Evolutionary conservation across 2,113 vertebrate species (phyloP), one percentile per base, ranked within the genome.

Genomic region (Rhinoderma darwinii): DNA sequence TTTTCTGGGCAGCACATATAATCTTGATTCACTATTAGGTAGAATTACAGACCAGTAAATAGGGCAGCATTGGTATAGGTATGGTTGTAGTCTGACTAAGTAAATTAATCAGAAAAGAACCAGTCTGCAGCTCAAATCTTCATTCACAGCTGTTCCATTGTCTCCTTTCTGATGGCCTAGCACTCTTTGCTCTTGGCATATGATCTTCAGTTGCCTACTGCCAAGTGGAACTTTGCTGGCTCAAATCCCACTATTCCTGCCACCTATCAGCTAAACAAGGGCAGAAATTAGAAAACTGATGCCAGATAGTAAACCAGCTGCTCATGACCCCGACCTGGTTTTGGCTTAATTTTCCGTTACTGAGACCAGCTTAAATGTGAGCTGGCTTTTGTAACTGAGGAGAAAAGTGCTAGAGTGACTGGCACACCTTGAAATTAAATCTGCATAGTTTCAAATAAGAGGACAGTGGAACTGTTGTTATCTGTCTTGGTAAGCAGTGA

Each of bases 231-330:
- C 73, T 76, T 77, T 63, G n/a, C 83, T 76, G 73, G 83, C 83
- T 63, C 73, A 47, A 11, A 7, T 63, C 83, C 72, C 11, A 35
- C 73, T 77, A 59, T 75, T 54, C 72, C 59, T 84, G 51, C 73
- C 83, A 84, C 83, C 83, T 84, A 59, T 76, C 72, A 84, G 72
- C 41, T 84, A 84, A 59, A 84, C 72, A 76, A 76, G 73, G 50
- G 70, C 70, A 61, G 83, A 84, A 84, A 76, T 44, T 15, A 77
- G 73, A 76, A 61, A 61, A 35, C 72, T 22, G 54, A 84, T 63
- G 83, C 83, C 83, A 84, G 83, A 84, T 77, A 61, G 39, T n/a
- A 84, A 84, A 84, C 72, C 83, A 77, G 83, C 83, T 77, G 83
- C 83, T 84, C 54, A 47, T 84, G 83, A 84, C 83, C 83, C 83